phyloP scores from a whole-genome alignment of 2,888 invertebrate genomes.

The Agrilus cyanescens region DNA sequence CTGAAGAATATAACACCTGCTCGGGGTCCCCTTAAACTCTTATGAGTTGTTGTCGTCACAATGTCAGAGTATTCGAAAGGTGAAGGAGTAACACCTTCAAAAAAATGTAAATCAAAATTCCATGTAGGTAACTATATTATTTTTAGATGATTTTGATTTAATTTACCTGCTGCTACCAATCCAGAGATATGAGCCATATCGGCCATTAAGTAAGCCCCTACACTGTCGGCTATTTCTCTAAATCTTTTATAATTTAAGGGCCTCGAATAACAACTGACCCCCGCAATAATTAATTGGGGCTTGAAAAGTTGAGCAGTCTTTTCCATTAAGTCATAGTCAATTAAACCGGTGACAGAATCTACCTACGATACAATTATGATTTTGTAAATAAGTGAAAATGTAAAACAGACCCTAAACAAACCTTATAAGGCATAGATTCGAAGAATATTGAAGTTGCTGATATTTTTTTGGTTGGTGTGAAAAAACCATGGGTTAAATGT shows the following conservation, averaged over 20 bases:
- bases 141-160: not conserved
- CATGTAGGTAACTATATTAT: not conserved
- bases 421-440: constrained; percentile 96
- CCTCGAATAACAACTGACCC: constrained; percentile 87
- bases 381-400: not conserved
- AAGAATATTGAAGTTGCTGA: constrained; percentile 97
- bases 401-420: constrained; percentile 27
- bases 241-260: constrained; percentile 86
- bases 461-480: constrained; percentile 79
- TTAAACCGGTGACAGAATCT: constrained; percentile 68
- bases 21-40: constrained; percentile 78
- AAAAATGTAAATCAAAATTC: constrained; percentile 9
- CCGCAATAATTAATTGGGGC: constrained; percentile 88
- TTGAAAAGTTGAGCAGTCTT: constrained; percentile 77
- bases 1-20: constrained; percentile 89
- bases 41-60: constrained; percentile 92
- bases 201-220: constrained; percentile 77
- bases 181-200: constrained; percentile 97
- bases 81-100: constrained; percentile 65
- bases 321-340: constrained; percentile 84
- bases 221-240: constrained; percentile 69
- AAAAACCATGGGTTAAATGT: constrained; percentile 87
- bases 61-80: constrained; percentile 87
- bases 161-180: constrained; percentile 68
- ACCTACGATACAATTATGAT: constrained; percentile 34